Conservation (phyloP, 2,888 invertebrate species). For the Euzetes globulus region DNA sequence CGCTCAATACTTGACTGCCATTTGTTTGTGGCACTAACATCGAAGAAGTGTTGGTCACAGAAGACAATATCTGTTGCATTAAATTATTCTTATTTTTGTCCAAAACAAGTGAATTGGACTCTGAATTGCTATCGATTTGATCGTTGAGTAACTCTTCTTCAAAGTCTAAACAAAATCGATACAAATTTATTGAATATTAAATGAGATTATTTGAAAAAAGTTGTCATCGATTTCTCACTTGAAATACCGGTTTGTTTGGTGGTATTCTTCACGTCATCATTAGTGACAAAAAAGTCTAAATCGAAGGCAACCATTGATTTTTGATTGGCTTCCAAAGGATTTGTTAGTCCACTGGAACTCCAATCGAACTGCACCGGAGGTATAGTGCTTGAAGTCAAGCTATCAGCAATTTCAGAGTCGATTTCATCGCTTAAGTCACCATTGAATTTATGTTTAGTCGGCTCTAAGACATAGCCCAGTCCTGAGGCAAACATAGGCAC, state of each 20-base stretch:
- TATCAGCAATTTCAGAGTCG: constrained; percentile 26
- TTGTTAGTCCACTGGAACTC: constrained; percentile 62
- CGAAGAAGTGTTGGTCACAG: background rate
- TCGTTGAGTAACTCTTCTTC: constrained; percentile 44
- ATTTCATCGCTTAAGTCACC: constrained; percentile 34
- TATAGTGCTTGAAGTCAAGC: constrained; percentile 43
- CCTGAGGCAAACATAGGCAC: constrained; percentile 81
- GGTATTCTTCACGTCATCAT: constrained; percentile 37
- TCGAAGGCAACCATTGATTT: constrained; percentile 42
- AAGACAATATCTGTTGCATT: constrained; percentile 1
- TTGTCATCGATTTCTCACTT: constrained; percentile 36
- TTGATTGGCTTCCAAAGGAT: constrained; percentile 57
- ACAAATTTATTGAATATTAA: background rate
- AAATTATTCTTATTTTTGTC: background rate
- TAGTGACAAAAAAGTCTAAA: constrained; percentile 44
- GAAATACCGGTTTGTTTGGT: constrained; percentile 34
- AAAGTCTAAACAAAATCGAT: constrained; percentile 42
- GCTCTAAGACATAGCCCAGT: constrained; percentile 56
- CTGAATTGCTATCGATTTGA: constrained; percentile 33
- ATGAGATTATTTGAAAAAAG: constrained; percentile 26
- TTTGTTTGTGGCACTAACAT: background rate
- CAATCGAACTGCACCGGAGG: constrained; percentile 66
- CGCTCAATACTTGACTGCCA: constrained; percentile 41
- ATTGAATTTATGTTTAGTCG: constrained; percentile 44
- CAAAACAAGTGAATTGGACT: background rate